Conservation (phyloP, 2,113 vertebrate species). For the Rhegmatorhina hoffmannsi region DNA sequence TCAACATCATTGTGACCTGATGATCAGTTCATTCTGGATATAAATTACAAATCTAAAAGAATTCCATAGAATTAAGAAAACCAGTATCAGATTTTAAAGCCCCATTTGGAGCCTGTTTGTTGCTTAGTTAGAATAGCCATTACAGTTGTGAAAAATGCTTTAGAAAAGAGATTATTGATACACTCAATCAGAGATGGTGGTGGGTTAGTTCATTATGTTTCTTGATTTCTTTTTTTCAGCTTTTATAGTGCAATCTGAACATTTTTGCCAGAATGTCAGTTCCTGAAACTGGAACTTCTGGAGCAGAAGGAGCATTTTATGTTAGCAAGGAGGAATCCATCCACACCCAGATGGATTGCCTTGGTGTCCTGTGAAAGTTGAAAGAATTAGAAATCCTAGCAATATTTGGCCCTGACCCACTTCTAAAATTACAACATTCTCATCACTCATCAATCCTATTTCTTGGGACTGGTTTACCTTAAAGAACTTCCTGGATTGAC, state of each 20-base stretch:
- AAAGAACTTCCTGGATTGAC: background rate
- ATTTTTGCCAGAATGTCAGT: background rate
- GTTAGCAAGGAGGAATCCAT: background rate
- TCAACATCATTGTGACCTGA: background rate
- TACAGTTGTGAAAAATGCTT: background rate
- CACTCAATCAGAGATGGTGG: background rate
- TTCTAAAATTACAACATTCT: background rate
- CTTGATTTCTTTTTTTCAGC: background rate
- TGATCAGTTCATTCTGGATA: background rate
- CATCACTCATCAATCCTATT: background rate
- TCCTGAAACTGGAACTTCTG: background rate
- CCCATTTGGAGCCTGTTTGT: background rate
- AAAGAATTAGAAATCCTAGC: background rate
- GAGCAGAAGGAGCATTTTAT: background rate
- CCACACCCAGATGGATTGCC: accelerated
- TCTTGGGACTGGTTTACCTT: background rate
- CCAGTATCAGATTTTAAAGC: background rate
- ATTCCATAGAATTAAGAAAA: background rate
- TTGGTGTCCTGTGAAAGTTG: background rate
- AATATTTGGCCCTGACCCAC: background rate
- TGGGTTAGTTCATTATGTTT: background rate
- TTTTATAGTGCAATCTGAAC: background rate
- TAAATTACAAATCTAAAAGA: background rate
- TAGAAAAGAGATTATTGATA: background rate
- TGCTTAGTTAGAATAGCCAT: background rate